Evolutionary conservation across 2,113 vertebrate species (phyloP).

Genomic region (Anthoscopus minutus): DNA sequence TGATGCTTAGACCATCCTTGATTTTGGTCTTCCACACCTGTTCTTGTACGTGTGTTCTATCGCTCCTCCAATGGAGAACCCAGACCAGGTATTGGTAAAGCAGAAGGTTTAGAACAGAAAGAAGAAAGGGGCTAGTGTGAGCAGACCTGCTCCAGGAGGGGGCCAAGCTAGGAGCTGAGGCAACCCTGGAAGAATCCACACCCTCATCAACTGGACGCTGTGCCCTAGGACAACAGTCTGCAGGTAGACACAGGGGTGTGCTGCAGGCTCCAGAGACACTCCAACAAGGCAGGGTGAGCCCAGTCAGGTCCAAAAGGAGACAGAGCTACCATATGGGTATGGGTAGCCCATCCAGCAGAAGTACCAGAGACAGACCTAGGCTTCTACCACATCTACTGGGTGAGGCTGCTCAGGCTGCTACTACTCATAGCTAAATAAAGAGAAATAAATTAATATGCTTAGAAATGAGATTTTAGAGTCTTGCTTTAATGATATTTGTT

Average conservation of each 20-base stretch:
- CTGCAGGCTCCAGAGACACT: neutral
- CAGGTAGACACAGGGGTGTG: neutral
- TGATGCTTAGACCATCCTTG: neutral
- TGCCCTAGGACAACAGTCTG: neutral
- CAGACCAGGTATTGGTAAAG: neutral
- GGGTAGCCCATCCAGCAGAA: neutral
- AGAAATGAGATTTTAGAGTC: neutral
- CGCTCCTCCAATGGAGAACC: neutral
- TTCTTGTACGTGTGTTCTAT: accelerated
- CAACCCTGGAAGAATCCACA: neutral
- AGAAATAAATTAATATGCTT: neutral
- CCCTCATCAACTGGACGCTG: accelerated
- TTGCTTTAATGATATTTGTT: neutral
- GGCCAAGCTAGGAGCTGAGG: neutral
- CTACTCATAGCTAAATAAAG: neutral
- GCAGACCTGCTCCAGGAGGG: neutral
- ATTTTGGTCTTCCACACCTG: neutral
- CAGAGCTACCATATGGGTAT: accelerated
- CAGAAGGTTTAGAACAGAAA: neutral
- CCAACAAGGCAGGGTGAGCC: neutral
- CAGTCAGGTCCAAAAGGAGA: neutral
- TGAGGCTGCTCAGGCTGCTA: neutral
- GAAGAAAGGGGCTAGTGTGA: accelerated
- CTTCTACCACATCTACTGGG: neutral
- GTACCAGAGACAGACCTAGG: neutral